Base-by-base conservation (phyloP, 2,113 vertebrate species). In the Rafetus swinhoei region DNA sequence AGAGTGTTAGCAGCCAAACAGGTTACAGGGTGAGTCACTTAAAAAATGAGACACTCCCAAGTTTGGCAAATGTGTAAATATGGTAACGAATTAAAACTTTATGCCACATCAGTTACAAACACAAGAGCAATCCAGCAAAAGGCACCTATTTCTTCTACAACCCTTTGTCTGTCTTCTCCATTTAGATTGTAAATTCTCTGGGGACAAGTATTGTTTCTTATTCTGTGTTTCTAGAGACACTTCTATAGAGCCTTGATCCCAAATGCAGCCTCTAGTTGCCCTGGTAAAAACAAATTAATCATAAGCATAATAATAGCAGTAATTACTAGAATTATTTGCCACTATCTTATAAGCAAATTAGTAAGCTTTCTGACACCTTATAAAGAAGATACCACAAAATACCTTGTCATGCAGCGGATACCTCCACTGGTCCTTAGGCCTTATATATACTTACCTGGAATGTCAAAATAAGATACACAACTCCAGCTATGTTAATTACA, bases 371-470 rank as follows among this genome's bases (percentile, higher is more conserved):
- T 93, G 93, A 90, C 94, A 96, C 96, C 96, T 96, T 95, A 95
- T 90, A 90, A 82, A 92, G 94, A 18, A 96, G 86, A 96, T 97
- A 91, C 90, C 96, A 97, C 95, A 94, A 96, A 96, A 96, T 96
- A 96, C 91, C 88, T 97, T 95, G 96, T 95, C 93, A 96, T 90
- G 94, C 96, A 97, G 97, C 95, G 96, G 97, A 93, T 94, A 93
- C 90, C n/a, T 87, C 89, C 69, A 86, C 0, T 39, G 81, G 60
- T 76, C 85, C 82, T 76, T 84, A 91, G 74, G 45, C 45, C 45
- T 45, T 45, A 45, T 45, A 4, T 45, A 45, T 45, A 45, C 45
- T 45, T 45, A 45, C 45, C 45, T 45, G 45, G 45, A 45, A 45
- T 45, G 45, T 45, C 45, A 45, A 45, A 45, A 5, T 45, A 5